Percentiles rank a stretch among this genome's conserved stretches.
These are phyloP conservation scores for Caenorhabditis becei DNA, from an alignment of 2,888 invertebrate species.

Conservation along the genomic window DNA sequence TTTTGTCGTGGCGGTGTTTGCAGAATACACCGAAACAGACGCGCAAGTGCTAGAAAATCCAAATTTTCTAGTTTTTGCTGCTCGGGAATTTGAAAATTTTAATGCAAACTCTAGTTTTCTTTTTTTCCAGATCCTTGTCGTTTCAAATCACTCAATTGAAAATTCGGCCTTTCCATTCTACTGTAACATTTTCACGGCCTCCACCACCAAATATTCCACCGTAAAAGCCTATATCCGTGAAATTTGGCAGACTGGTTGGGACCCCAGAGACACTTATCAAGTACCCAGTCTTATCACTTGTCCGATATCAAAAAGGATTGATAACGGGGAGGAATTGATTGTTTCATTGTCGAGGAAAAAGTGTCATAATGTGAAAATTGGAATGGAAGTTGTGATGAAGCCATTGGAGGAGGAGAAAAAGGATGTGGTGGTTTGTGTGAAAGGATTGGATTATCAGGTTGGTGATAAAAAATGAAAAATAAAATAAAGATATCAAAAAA, in stretches of 20 bases:
- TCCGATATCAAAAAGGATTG: constrained; percentile 70
- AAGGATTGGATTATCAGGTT: constrained; percentile 89
- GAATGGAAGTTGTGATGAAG: constrained; percentile 54
- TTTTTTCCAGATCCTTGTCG: constrained; percentile 64
- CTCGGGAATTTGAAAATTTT: too few relatives aligned
- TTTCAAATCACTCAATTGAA: constrained; percentile 65
- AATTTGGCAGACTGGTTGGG: constrained; percentile 82
- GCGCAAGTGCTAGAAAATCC: too few relatives aligned
- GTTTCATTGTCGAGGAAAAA: constrained; percentile 55
- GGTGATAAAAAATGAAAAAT: neutral
- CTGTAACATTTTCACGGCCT: constrained; percentile 64
- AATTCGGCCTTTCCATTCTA: constrained; percentile 43
- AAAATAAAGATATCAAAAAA: too few relatives aligned
- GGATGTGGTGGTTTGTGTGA: constrained; percentile 68
- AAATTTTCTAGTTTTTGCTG: too few relatives aligned
- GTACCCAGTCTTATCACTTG: constrained; percentile 75
- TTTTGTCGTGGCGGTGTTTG: too few relatives aligned
- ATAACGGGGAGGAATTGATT: neutral
- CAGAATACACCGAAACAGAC: too few relatives aligned
- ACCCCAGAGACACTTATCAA: constrained; percentile 78
- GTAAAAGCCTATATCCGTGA: constrained; percentile 74
- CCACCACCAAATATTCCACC: constrained; percentile 41
- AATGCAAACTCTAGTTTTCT: neutral
- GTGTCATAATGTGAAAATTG: constrained; percentile 46
- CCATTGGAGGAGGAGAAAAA: constrained; percentile 34